phyloP scores from a whole-genome alignment of 2,888 invertebrate species.

The Tipula vernalis region DNA sequence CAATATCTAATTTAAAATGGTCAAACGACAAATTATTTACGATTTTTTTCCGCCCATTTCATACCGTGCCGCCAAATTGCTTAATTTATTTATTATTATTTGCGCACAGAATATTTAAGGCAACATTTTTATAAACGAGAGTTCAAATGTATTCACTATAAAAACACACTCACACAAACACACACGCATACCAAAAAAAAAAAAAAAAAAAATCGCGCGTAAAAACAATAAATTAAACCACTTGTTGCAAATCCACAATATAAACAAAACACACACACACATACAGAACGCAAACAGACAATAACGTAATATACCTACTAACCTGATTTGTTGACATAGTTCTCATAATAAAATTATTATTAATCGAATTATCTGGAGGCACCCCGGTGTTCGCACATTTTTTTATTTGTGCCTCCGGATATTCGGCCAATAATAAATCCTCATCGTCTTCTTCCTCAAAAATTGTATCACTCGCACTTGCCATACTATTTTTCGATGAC shows the following conservation, averaged over 20 bases:
- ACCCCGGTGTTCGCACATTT: not conserved
- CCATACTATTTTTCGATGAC: not conserved
- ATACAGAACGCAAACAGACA: not conserved
- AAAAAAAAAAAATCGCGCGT: not conserved
- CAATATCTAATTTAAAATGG: too few relatives aligned
- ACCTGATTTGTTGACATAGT: not conserved
- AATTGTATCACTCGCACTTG: not conserved
- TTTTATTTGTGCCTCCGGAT: not conserved
- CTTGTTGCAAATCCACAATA: not conserved
- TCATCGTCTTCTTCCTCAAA: not conserved
- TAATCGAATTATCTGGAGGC: not conserved
- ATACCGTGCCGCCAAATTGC: too few relatives aligned
- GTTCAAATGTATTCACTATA: not conserved
- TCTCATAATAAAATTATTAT: not conserved
- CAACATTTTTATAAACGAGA: too few relatives aligned
- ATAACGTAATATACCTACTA: not conserved
- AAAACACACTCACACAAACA: not conserved
- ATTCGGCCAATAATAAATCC: not conserved
- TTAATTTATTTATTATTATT: too few relatives aligned
- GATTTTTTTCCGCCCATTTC: too few relatives aligned
- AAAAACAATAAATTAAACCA: not conserved
- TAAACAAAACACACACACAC: not conserved
- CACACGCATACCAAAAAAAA: not conserved
- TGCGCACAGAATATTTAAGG: too few relatives aligned
- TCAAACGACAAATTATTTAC: too few relatives aligned